phyloP scores from a whole-genome alignment of 2,888 invertebrate species.

The Lomographa bimaculata region DNA sequence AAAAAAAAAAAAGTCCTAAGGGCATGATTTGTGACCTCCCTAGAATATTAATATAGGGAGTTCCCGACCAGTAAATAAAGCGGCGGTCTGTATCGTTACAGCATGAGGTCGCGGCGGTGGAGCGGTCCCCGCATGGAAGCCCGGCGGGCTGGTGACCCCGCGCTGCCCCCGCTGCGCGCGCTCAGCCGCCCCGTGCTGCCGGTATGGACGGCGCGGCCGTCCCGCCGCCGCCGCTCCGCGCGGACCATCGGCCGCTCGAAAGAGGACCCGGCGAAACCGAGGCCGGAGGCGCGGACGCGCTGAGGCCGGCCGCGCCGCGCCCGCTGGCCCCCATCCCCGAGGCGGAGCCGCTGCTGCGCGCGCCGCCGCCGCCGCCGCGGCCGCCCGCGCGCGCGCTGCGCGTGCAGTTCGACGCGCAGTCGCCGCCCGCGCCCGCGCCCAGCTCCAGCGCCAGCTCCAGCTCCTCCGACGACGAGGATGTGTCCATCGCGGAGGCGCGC shows the following conservation, averaged over 20 bases:
- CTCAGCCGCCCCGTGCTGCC: conserved; percentile 65
- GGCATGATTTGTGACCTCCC: too few relatives aligned
- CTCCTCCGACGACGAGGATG: conserved; percentile 85
- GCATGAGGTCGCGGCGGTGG: conserved; percentile 80
- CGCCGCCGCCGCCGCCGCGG: conserved; percentile 32
- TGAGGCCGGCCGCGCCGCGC: conserved; percentile 64
- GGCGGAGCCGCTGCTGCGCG: conserved; percentile 66
- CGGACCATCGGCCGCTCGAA: conserved; percentile 71
- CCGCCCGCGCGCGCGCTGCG: conserved; percentile 64
- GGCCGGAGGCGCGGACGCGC: conserved; percentile 55
- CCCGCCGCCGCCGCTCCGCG: conserved; percentile 68
- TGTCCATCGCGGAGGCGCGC: conserved; percentile 85
- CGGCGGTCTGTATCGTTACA: too few relatives aligned
- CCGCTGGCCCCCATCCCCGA: conserved; percentile 68
- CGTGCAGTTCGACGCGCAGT: conserved; percentile 84
- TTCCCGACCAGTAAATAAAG: too few relatives aligned
- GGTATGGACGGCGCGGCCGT: conserved; percentile 75
- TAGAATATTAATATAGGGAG: too few relatives aligned
- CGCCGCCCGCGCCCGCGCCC: conserved; percentile 67
- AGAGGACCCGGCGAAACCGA: conserved; percentile 74
- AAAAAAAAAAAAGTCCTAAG: too few relatives aligned
- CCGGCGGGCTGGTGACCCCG: conserved; percentile 69
- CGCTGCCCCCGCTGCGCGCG: conserved; percentile 71
- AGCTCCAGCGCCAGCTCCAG: conserved; percentile 76
- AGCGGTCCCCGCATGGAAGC: conserved; percentile 80